Base-by-base conservation (phyloP, 1,140 invertebrate genomes). In the Oryctes rhinoceros region DNA sequence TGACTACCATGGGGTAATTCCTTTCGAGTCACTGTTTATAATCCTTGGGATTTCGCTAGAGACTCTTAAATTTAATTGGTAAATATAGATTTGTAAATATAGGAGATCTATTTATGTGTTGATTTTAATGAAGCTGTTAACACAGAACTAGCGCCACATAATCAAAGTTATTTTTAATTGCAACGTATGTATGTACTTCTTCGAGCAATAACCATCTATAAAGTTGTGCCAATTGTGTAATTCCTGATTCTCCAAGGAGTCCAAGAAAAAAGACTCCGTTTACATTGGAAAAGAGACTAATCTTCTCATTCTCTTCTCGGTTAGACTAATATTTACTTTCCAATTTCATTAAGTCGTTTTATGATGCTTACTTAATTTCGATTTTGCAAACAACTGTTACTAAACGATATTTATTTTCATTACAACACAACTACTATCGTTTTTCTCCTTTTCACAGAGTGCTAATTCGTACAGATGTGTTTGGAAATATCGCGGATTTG, bases 311-410 rank as follows among this genome's bases (percentile, higher is more conserved):
- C 9, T 44, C 39, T 44, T 44, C 39, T 44, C 39, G 39, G 53
- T 59, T 59, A 59, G 5, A 59, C 15, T 59, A 59, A 59, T 59
- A 59, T 59, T 59, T 59, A 59, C 53, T 59, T 59, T 59, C n/a
- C 53, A n/a, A 59, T 59, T 59, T 59, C 53, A 59, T 59, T 59
- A 59, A 59, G 53, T 18, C 15, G 18, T 59, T 59, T 59, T 59
- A 59, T 59, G 53, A 59, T 18, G 53, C 15, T 59, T 59, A 59
- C 53, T 59, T 59, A 59, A 59, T 59, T 59, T 59, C n/a, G 15
- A 18, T 6, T 59, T 59, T 59, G 15, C 53, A 59, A 59, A 59
- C 53, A 59, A 59, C 53, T 59, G 13, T 59, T 59, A n/a, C 15
- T 18, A 6, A 18, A 18, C n/a, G 53, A 59, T 59, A 59, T 59